Evolutionary conservation across 2,888 invertebrate genomes (phyloP).

Genomic region (Odontocolon sp.): DNA sequence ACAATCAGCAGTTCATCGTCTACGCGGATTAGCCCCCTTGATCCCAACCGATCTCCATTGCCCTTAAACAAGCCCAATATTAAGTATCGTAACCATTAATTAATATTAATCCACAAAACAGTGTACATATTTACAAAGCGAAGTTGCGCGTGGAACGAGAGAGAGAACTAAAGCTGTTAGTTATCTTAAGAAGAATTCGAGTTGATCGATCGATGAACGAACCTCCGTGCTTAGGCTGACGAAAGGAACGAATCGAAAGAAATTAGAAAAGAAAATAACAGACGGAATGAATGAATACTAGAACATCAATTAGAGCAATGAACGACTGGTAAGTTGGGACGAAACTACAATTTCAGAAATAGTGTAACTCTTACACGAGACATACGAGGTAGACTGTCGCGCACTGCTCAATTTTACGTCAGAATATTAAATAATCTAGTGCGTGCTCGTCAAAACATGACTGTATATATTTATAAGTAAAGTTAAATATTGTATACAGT

Average conservation of each 20-base stretch:
- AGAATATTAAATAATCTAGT: conserved; percentile 71
- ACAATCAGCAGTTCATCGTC: conserved; percentile 92
- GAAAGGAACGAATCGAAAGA: conserved; percentile 51
- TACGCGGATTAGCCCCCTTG: conserved; percentile 87
- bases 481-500: conserved; percentile 80
- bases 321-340: conserved; percentile 59
- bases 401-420: conserved; percentile 78
- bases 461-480: conserved; percentile 80
- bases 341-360: conserved; percentile 61
- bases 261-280: conserved; percentile 36
- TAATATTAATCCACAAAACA: conserved; percentile 74
- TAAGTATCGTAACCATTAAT: conserved; percentile 79
- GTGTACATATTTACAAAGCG: conserved; percentile 80
- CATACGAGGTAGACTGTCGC: conserved; percentile 74
- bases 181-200: conserved; percentile 61
- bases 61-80: conserved; percentile 70
- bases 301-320: conserved; percentile 62
- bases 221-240: conserved; percentile 72
- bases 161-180: conserved; percentile 58
- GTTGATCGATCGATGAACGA: conserved; percentile 67
- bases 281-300: conserved; percentile 26
- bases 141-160: conserved; percentile 61
- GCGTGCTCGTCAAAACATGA: conserved; percentile 73
- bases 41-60: conserved; percentile 71
- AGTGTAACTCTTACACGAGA: conserved; percentile 68